Percentiles rank a stretch among this genome's conserved stretches.
Evolutionary conservation across 2,113 vertebrate species (phyloP).

Genomic region (Patagioenas fasciata): DNA sequence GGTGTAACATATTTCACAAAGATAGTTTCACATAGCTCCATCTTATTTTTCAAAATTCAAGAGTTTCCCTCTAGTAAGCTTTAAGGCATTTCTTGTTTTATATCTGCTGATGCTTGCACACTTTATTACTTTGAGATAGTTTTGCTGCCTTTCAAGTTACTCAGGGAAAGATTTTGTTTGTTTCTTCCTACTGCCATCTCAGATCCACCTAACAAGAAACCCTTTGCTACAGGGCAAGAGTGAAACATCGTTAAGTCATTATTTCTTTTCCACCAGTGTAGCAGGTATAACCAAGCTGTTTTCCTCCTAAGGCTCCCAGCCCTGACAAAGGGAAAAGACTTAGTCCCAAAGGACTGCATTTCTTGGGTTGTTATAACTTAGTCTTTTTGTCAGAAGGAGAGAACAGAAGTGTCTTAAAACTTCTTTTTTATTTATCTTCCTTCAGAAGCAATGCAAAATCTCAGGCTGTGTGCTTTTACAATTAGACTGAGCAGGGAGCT

Average conservation of each 20-base stretch:
- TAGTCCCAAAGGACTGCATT: background rate
- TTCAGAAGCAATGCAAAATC: background rate
- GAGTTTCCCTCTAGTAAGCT: background rate
- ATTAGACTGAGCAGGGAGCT: background rate
- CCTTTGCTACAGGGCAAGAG: background rate
- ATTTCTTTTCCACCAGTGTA: background rate
- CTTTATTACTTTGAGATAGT: background rate
- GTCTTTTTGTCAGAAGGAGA: background rate
- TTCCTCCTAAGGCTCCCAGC: background rate
- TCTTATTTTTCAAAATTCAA: background rate
- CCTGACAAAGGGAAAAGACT: background rate
- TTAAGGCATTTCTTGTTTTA: background rate
- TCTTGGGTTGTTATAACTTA: background rate
- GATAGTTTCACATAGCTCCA: background rate
- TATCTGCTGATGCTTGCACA: background rate
- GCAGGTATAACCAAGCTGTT: background rate
- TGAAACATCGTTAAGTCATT: background rate
- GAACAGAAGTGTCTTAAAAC: background rate
- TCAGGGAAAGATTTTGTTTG: background rate
- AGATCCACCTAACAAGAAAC: background rate
- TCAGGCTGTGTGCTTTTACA: background rate
- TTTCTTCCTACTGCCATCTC: background rate
- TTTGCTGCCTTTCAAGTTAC: background rate
- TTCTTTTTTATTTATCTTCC: too few relatives aligned
- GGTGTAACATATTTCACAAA: constrained; percentile 1